Percentiles rank a stretch among this genome's conserved stretches.
Conservation (phyloP, 37 sponge, comb jelly and placozoan genomes). For the Theonella swinhoei region DNA sequence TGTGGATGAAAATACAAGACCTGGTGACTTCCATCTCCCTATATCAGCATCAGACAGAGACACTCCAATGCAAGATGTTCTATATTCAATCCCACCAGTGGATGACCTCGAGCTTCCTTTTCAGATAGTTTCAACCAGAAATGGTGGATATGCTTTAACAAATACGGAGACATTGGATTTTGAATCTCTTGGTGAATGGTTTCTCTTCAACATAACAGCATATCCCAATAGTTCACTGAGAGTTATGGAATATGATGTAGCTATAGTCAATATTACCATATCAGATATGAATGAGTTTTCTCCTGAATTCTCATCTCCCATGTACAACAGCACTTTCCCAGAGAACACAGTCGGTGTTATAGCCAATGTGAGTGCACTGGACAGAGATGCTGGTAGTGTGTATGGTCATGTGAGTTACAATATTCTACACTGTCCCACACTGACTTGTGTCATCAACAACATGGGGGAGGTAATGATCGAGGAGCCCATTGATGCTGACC, state of each 20-base stretch:
- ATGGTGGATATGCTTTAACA: slow-evolving; percentile 11
- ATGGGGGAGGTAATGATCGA: slow-evolving; percentile 22
- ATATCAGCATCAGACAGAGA: slow-evolving; percentile 34
- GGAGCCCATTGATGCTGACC: slow-evolving; percentile 52
- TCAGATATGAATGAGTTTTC: slow-evolving; percentile 55
- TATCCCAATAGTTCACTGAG: not conserved
- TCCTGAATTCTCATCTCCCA: slow-evolving; percentile 25
- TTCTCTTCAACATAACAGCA: slow-evolving; percentile 39
- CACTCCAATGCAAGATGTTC: slow-evolving; percentile 17
- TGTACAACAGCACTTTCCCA: slow-evolving; percentile 12
- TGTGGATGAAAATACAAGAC: slow-evolving; percentile 32
- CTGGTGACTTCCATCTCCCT: slow-evolving; percentile 11
- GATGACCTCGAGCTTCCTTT: slow-evolving; percentile 7
- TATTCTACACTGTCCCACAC: not conserved
- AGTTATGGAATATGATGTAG: not conserved
- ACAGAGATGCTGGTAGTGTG: slow-evolving; percentile 34
- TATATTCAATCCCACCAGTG: not conserved
- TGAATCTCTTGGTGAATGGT: slow-evolving; percentile 41
- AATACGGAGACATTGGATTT: slow-evolving; percentile 54
- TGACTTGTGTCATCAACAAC: slow-evolving; percentile 20
- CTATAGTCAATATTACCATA: slow-evolving; percentile 22
- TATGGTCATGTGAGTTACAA: slow-evolving; percentile 36
- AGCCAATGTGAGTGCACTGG: slow-evolving; percentile 26
- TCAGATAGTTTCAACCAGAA: not conserved
- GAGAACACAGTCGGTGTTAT: slow-evolving; percentile 38